Percentiles rank a stretch among this genome's conserved stretches.
phyloP scores from a whole-genome alignment of 2,888 invertebrate species.

The Nasonia oneida region DNA sequence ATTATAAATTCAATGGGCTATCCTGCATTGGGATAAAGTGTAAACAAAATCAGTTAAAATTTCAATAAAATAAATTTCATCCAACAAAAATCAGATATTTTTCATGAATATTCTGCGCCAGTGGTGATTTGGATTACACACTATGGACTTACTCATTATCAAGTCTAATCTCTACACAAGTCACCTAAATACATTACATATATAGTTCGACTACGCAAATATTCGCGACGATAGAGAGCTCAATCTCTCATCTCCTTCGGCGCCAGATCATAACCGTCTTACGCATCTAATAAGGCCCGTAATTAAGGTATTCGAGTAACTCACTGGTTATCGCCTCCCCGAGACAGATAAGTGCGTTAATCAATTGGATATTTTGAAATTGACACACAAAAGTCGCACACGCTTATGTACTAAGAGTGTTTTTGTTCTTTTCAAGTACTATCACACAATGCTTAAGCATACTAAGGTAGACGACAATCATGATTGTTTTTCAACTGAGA shows the following conservation, averaged over 20 bases:
- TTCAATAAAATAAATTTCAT: background rate
- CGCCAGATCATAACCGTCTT: conserved; percentile 63
- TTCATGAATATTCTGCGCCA: background rate
- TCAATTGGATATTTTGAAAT: conserved; percentile 37
- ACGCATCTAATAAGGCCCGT: conserved; percentile 75
- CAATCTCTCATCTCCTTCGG: conserved; percentile 34
- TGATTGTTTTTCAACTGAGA: background rate
- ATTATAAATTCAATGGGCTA: background rate
- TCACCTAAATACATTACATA: conserved; percentile 20
- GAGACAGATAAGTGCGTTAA: conserved; percentile 31
- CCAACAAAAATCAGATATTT: conserved; percentile 47
- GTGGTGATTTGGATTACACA: background rate
- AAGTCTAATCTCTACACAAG: conserved; percentile 29
- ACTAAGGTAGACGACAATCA: conserved; percentile 7
- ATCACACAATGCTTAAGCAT: conserved; percentile 28
- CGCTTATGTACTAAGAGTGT: conserved; percentile 37
- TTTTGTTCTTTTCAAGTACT: conserved; percentile 13
- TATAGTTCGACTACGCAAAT: conserved; percentile 34
- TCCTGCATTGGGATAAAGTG: background rate
- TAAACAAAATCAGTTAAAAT: background rate
- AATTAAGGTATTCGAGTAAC: conserved; percentile 69
- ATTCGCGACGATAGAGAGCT: conserved; percentile 19
- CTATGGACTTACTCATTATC: conserved; percentile 12
- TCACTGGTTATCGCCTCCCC: conserved; percentile 69
- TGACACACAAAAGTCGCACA: conserved; percentile 35